A percentile compares a stretch with the other conserved stretches of the same genome.
phyloP scores from a whole-genome alignment of 2,113 vertebrate species.

The human (Homo sapiens) region GRCh38 chr20:31312501-31313000 shows the following conservation, averaged over 20 bases:
- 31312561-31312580: not conserved
- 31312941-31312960: not conserved
- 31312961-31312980: not conserved
- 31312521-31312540: not conserved
- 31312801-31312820: not conserved
- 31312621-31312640: not conserved
- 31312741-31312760: not conserved
- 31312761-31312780: not conserved
- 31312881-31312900: not conserved
- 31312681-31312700: not conserved
- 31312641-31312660: not conserved
- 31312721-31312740: not conserved
- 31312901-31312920: not conserved
- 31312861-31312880: not conserved
- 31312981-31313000: not conserved
- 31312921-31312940: not conserved
- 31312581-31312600: not conserved
- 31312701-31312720: not conserved
- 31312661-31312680: not conserved
- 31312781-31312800: not conserved
- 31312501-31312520: not conserved
- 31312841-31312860: not conserved
- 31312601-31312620: not conserved
- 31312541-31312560: not conserved
- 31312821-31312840: not conserved